Evolutionary conservation across 2,797 vertebrate genomes (phyloP).

Genomic region (Heterohyrax brucei): DNA sequence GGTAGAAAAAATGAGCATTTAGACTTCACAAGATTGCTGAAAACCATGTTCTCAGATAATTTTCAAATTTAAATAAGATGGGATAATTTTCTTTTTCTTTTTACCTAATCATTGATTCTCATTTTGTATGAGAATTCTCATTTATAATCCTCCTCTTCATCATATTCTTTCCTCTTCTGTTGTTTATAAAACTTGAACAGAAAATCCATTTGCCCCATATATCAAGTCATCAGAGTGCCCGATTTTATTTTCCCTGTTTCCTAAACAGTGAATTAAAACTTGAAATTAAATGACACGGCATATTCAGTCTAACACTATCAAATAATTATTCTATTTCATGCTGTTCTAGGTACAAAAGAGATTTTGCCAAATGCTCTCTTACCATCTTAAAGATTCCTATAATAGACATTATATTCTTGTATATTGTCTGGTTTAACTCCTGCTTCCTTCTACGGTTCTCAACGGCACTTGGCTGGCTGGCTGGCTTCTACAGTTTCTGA

Average conservation of each 20-base stretch:
- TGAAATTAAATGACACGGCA: constrained; percentile 3
- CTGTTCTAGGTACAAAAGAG: not conserved
- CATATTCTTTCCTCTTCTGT: not conserved
- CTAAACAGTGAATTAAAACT: constrained; percentile 9
- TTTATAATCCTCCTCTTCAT: not conserved
- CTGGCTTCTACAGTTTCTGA: not conserved
- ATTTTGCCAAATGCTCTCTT: not conserved
- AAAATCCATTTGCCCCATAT: constrained; percentile 25
- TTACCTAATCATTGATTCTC: not conserved
- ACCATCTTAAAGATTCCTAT: not conserved
- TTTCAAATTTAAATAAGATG: constrained; percentile 45
- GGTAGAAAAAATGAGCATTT: not conserved
- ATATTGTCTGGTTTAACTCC: not conserved
- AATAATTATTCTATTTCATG: not conserved
- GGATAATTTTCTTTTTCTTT: not conserved
- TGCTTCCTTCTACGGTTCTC: not conserved
- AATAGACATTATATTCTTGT: not conserved
- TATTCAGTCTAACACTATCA: not conserved
- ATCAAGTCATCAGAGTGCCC: not conserved
- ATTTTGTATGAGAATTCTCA: not conserved
- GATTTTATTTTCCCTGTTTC: not conserved
- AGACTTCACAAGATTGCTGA: not conserved
- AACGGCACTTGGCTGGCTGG: too few species aligned
- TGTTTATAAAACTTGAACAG: not conserved
- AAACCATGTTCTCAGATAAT: not conserved